phyloP scores from a whole-genome alignment of 1,140 invertebrate species.

The Ptiloglossa arizonensis region DNA sequence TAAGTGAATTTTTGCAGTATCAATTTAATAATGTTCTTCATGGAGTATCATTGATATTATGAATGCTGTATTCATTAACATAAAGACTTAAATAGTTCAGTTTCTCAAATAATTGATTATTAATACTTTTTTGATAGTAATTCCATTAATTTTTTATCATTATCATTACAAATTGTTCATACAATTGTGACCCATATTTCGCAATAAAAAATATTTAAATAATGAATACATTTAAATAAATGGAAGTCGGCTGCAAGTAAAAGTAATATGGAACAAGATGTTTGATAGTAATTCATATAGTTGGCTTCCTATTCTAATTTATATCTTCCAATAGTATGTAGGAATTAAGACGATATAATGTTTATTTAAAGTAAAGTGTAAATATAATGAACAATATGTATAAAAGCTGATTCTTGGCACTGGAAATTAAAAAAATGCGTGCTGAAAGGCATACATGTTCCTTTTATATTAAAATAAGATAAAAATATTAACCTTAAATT shows the following conservation, averaged over 20 bases:
- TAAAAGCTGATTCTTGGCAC: neutral
- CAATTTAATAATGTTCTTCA: conserved; percentile 52
- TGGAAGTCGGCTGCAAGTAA: conserved; percentile 28
- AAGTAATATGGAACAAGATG: conserved; percentile 41
- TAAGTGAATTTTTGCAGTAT: conserved; percentile 52
- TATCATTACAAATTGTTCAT: conserved; percentile 21
- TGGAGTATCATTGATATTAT: conserved; percentile 51
- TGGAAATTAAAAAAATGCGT: conserved; percentile 13
- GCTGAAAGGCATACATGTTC: conserved; percentile 2
- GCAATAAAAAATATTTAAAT: conserved; percentile 30
- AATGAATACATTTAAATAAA: conserved; percentile 45
- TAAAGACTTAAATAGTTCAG: conserved; percentile 26
- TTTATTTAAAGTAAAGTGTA: conserved; percentile 13
- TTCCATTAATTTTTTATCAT: conserved; percentile 9
- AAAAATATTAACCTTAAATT: conserved; percentile 19
- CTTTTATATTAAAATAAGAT: conserved; percentile 10
- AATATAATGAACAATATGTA: conserved; percentile 21
- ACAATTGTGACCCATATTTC: conserved; percentile 19
- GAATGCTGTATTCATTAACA: conserved; percentile 40
- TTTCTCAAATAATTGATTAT: conserved; percentile 27
- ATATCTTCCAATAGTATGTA: conserved; percentile 2
- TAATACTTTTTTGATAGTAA: neutral
- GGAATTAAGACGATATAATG: conserved; percentile 15
- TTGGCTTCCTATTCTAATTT: conserved; percentile 57
- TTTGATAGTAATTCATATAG: conserved; percentile 32